Evolutionary conservation across 2,113 vertebrate genomes (phyloP), one percentile per base, ranked within the genome.

Genomic region (Macrotus californicus): DNA sequence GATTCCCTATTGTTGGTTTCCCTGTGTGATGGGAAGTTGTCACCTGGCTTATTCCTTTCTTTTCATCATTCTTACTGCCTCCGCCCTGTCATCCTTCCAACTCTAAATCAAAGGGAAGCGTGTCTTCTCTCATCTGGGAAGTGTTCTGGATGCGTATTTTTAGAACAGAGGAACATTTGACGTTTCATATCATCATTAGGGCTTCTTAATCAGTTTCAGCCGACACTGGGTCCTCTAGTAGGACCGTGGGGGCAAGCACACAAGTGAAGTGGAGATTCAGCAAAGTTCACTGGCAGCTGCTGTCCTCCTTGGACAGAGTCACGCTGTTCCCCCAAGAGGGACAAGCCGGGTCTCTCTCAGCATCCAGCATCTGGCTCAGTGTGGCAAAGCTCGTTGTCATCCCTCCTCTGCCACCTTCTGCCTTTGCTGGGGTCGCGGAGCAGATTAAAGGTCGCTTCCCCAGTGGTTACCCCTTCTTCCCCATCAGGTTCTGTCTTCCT

Each of bases 81-180:
- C 77, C 4, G 4, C 46, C 59, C 84, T 96, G 94, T 50, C 96
- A 87, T 76, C 89, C 48, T 75, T 94, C 79, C 79, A 84, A n/a
- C 41, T 89, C 52, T 29, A 59, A 93, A 91, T 97, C 95, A 92
- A 94, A 97, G 88, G 52, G 64, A 87, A 92, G 75, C 9, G 0
- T 69, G 66, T 48, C 86, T 66, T 24, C 75, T 59, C 64, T 87
- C 66, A 72, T 94, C 91, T 50, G 96, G 95, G 96, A 95, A 82
- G 93, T 24, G 43, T 91, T 94, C 95, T 84, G 96, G 94, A 91
- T 87, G 89, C 80, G 8, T 77, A 73, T 89, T 85, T 89, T 95
- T 90, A 96, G 88, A n/a, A 41, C 39, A 69, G 85, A 96, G 91
- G 84, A 87, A 75, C 64, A 59, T 95, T 96, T 97, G 96, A 95